Conservation (phyloP, 2,888 invertebrate species). For the Drosophila paranaensis region DNA sequence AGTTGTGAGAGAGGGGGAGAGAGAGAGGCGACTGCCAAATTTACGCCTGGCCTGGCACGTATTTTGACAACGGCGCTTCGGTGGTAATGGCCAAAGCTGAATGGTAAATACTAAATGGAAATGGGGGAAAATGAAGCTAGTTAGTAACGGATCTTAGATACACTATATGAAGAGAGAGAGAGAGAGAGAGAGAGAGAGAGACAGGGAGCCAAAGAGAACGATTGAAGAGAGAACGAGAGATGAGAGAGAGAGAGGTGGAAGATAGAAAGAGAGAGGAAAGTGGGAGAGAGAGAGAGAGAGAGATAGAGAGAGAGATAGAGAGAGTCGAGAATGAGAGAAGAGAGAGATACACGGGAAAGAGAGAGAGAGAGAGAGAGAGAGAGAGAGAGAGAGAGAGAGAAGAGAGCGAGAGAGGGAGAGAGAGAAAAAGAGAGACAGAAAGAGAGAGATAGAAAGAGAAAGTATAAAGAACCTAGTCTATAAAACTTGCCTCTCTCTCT, state of each 20-base stretch:
- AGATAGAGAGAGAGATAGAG: not conserved
- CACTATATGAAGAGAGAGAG: not conserved
- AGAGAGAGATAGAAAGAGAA: not conserved
- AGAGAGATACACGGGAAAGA: too few species aligned
- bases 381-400: too few species aligned
- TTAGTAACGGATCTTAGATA: not conserved
- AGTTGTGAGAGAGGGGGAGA: accelerated
- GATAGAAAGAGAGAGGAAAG: not conserved
- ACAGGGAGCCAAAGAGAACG: not conserved
- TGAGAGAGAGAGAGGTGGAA: not conserved
- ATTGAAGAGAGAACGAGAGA: not conserved
- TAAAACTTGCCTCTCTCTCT: too few species aligned
- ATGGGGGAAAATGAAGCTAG: slow-evolving; percentile 43
- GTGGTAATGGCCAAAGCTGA: slow-evolving; percentile 39
- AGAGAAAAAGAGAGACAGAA: not conserved
- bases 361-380: too few species aligned
- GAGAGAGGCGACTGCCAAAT: slow-evolving; percentile 18
- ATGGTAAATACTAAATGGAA: slow-evolving; percentile 25
- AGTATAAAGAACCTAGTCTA: too few species aligned
- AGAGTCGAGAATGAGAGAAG: not conserved
- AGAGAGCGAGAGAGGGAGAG: too few species aligned
- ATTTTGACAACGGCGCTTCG: slow-evolving; percentile 51
- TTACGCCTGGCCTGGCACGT: slow-evolving; percentile 55
- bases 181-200: not conserved
- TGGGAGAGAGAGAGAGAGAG: not conserved